These are phyloP conservation scores for Sinella curviseta DNA, from an alignment of 1,140 invertebrate species.

Conservation along the genomic window DNA sequence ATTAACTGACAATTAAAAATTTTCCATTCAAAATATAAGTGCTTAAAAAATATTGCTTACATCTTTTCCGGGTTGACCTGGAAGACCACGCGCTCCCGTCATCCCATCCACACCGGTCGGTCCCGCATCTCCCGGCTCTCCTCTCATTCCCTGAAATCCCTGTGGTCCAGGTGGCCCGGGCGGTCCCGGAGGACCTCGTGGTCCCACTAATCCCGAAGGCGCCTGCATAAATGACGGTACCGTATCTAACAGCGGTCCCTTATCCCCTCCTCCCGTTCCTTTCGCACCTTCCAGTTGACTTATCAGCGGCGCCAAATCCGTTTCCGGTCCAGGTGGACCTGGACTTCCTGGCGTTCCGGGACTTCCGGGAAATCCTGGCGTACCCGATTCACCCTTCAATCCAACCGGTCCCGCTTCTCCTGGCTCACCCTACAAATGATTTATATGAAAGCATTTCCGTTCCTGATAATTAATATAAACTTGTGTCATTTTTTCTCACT, in stretches of 20 bases:
- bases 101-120: background rate
- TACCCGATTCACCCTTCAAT: background rate
- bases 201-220: background rate
- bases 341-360: background rate
- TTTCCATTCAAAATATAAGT: too few relatives aligned
- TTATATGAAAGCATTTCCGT: too few relatives aligned
- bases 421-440: background rate
- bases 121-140: background rate
- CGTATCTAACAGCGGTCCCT: background rate
- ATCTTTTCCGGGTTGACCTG: background rate
- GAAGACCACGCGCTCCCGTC: background rate
- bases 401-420: background rate
- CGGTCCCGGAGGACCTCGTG: background rate
- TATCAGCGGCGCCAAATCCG: background rate
- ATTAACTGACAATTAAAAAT: too few relatives aligned
- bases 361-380: background rate
- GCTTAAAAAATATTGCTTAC: too few relatives aligned
- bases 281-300: background rate
- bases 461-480: too few relatives aligned
- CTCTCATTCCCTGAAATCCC: background rate
- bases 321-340: too few relatives aligned
- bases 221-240: background rate
- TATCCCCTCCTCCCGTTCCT: background rate
- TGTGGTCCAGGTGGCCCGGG: background rate
- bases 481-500: too few relatives aligned